phyloP scores from a whole-genome alignment of 2,797 vertebrate genomes.

The Siniperca obscura region DNA sequence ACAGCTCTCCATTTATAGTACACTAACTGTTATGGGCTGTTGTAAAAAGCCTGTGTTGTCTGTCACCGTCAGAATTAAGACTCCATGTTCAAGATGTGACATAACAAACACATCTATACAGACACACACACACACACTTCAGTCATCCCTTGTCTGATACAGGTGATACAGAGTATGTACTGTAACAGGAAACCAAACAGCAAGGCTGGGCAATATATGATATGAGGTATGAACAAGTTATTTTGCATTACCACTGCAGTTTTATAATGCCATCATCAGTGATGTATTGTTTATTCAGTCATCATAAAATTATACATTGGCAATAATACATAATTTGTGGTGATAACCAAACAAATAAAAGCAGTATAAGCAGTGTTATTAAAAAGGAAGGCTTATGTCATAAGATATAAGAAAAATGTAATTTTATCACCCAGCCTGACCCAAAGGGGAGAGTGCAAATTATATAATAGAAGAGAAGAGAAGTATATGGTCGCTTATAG shows the following conservation, averaged over 20 bases:
- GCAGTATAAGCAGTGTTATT: slow-evolving; percentile 11
- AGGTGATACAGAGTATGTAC: not conserved
- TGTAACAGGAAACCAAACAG: not conserved
- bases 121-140: slow-evolving; percentile 11
- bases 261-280: not conserved
- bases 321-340: slow-evolving; percentile 34
- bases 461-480: not conserved
- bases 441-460: slow-evolving; percentile 2
- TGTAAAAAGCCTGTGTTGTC: slow-evolving; percentile 16
- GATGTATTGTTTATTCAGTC: slow-evolving; percentile 22
- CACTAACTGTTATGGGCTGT: slow-evolving; percentile 35
- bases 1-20: slow-evolving; percentile 40
- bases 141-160: not conserved
- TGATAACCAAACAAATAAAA: slow-evolving; percentile 22
- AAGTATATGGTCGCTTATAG: not conserved
- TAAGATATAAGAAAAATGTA: slow-evolving; percentile 16
- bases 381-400: slow-evolving; percentile 16
- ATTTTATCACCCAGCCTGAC: slow-evolving; percentile 20
- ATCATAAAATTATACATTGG: slow-evolving; percentile 16
- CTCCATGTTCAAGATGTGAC: slow-evolving; percentile 24
- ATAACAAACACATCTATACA: not conserved
- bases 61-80: slow-evolving; percentile 20
- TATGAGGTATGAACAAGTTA: not conserved
- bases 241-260: slow-evolving; percentile 6
- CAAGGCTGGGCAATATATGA: not conserved